These are phyloP conservation scores for Cephus nigrinus DNA, from an alignment of 2,888 invertebrate species.

Conservation along the genomic window DNA sequence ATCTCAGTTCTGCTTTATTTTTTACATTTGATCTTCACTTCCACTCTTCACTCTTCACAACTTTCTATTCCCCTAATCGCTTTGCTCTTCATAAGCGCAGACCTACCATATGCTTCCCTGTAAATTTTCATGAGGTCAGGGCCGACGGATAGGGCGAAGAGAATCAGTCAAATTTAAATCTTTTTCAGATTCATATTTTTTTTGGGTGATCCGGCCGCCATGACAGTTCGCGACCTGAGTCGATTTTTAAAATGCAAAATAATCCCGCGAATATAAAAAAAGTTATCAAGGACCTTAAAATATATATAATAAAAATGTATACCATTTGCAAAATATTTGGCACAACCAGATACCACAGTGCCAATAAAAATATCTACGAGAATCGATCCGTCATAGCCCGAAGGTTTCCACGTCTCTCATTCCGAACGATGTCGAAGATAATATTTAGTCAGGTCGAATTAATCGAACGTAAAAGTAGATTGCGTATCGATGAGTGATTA, in stretches of 20 bases:
- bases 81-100: background rate
- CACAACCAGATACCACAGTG: background rate
- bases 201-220: background rate
- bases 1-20: background rate
- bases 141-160: background rate
- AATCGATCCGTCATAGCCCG: background rate
- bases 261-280: background rate
- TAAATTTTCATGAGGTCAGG: background rate
- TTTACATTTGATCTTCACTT: background rate
- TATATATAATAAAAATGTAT: too few species aligned
- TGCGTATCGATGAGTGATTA: slow-evolving; percentile 5
- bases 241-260: background rate
- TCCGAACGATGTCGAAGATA: background rate
- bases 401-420: background rate
- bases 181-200: background rate
- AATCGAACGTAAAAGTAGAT: slow-evolving; percentile 3
- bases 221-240: background rate
- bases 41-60: background rate
- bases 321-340: background rate
- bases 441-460: background rate
- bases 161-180: background rate
- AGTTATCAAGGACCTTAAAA: too few species aligned
- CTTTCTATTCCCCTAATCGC: background rate
- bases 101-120: background rate
- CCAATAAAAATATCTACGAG: background rate